These are phyloP conservation scores for Lipophrys pholis DNA, from an alignment of 2,113 vertebrate species.

Conservation along the genomic window DNA sequence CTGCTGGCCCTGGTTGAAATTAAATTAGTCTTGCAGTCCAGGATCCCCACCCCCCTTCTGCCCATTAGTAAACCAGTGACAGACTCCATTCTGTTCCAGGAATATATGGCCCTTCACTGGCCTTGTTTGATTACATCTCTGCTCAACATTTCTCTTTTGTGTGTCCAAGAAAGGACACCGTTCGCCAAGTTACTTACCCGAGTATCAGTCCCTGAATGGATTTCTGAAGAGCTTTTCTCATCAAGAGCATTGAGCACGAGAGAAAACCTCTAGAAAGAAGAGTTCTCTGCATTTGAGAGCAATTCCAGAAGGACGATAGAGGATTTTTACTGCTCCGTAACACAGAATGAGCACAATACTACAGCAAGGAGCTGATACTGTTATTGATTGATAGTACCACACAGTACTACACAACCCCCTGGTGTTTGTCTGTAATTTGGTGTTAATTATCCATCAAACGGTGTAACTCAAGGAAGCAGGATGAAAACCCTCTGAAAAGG, in stretches of 20 bases:
- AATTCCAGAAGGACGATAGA: background rate
- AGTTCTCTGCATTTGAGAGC: conserved; percentile 20
- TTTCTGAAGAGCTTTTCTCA: conserved; percentile 42
- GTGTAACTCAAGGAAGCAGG: background rate
- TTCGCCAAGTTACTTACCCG: conserved; percentile 54
- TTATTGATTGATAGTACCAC: conserved; percentile 21
- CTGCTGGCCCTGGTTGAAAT: conserved; percentile 49
- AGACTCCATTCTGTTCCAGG: conserved; percentile 63
- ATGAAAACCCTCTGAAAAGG: background rate
- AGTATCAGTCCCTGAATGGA: conserved; percentile 49
- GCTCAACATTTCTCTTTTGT: conserved; percentile 67
- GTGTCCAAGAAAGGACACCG: conserved; percentile 53
- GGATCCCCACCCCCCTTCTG: conserved; percentile 21
- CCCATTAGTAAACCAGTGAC: conserved; percentile 72
- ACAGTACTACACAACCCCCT: too few species aligned
- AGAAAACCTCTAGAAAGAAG: conserved; percentile 35
- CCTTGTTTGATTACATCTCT: conserved; percentile 70
- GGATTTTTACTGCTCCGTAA: background rate
- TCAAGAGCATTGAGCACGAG: conserved; percentile 39
- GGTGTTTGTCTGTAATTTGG: background rate
- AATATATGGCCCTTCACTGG: conserved; percentile 70
- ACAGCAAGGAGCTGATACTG: conserved; percentile 14
- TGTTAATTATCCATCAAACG: background rate
- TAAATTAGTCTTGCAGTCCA: conserved; percentile 51
- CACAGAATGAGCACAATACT: conserved; percentile 1